Base-by-base conservation (phyloP, 30 jellyfish, hydroid and myxozoan genomes). In the Pelagia noctiluca region DNA sequence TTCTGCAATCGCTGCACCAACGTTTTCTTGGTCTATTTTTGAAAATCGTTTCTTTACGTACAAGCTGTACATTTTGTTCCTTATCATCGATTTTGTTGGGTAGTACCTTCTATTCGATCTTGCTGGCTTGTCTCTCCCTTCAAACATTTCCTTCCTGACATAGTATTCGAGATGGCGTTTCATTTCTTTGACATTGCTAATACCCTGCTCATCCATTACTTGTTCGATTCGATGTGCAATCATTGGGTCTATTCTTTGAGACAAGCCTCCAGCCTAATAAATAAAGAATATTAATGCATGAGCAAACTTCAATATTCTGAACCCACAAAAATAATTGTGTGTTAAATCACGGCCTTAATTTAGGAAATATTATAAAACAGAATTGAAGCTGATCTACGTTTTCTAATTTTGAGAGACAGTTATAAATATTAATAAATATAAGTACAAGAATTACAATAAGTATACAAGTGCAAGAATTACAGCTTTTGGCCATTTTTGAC, bases 101-200 rank as follows among this genome's bases (percentile, higher is more conserved):
- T 0, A 63, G 34, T 22, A 80, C 24, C 90, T 66, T 32, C 1
- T 16, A 37, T 80, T 80, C 2, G 83, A 36, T 65, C 8, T 21
- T 12, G 47, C 66, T 22, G 90, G 90, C 21, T 49, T 26, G 35
- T 13, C 33, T 19, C 33, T n/a, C 4, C 57, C 83, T 1, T 22
- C 53, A 36, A 80, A 80, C 35, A 80, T 8, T 31, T 63, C 38
- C 3, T 26, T 64, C 50, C 66, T 80, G 23, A 80, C 83, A 35
- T 35, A 60, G 35, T 29, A 5, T 24, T 65, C 66, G 13, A 80
- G 12, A 50, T 80, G 90, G 18, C 75, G 71, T 23, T 36, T 33
- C 90, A 80, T 80, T 46, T 80, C 90, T 3, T 80, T 47, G 0
- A 80, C 83, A 46, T 48, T 63, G 48, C 48, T 31, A 32, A 63